A percentile compares a stretch with the other conserved stretches of the same genome.
Evolutionary conservation across 2,113 vertebrate species (phyloP).

Genomic region (Rhinoderma darwinii): DNA sequence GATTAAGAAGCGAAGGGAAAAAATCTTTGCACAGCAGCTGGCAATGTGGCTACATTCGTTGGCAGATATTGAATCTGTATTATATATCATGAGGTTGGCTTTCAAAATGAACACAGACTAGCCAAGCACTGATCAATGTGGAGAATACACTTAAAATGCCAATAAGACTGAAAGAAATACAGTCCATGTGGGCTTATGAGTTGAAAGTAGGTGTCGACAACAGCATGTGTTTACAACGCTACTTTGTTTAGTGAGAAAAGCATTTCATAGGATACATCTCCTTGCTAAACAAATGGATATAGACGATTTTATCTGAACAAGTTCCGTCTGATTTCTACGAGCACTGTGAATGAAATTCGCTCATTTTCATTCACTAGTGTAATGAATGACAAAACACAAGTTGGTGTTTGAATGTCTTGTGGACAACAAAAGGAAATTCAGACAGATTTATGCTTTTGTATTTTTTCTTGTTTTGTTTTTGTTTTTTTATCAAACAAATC

Average conservation of each 20-base stretch:
- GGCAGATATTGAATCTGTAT: conserved; percentile 63
- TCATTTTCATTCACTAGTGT: background rate
- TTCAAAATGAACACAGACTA: background rate
- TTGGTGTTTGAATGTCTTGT: background rate
- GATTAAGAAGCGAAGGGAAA: conserved; percentile 41
- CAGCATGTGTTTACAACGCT: background rate
- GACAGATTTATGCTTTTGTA: background rate
- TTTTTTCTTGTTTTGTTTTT: background rate
- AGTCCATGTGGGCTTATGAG: background rate
- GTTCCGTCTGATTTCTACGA: background rate
- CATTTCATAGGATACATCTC: background rate
- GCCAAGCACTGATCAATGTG: background rate
- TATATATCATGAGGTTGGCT: conserved; percentile 60
- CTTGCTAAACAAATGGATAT: background rate
- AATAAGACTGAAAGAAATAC: conserved; percentile 19
- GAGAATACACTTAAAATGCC: conserved; percentile 23
- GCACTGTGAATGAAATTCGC: background rate
- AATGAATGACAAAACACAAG: background rate
- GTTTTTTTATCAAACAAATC: background rate
- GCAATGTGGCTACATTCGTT: conserved; percentile 42
- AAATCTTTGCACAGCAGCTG: conserved; percentile 45
- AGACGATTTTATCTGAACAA: background rate
- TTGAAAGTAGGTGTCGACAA: background rate
- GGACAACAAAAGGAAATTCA: background rate
- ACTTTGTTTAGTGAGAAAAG: background rate